Conservation (phyloP, 2,797 vertebrate genomes). For the Astyanax mexicanus region DNA sequence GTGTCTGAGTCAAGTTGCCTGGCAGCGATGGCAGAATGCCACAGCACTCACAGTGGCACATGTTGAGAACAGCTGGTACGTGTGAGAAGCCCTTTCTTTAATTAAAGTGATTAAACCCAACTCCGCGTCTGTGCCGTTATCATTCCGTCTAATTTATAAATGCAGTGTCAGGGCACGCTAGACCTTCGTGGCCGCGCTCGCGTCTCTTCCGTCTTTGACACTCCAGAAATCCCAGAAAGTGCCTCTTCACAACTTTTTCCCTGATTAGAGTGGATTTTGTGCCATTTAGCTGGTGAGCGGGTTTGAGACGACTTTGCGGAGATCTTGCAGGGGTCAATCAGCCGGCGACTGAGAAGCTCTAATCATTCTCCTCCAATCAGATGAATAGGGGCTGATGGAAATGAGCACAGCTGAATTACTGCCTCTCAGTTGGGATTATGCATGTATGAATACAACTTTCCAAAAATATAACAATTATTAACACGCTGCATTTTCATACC, state of each 20-base stretch:
- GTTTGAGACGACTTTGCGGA: constrained; percentile 32
- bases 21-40: constrained; percentile 39
- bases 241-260: constrained; percentile 63
- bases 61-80: constrained; percentile 48
- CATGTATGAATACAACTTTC: constrained; percentile 9
- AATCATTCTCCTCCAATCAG: constrained; percentile 69
- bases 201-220: constrained; percentile 53
- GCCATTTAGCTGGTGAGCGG: constrained; percentile 38
- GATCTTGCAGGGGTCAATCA: constrained; percentile 63
- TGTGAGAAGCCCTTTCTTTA: constrained; percentile 40
- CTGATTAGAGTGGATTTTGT: constrained; percentile 72
- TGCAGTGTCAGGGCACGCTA: constrained; percentile 39
- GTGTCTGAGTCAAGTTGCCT: constrained; percentile 26
- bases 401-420: constrained; percentile 46
- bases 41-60: constrained; percentile 39
- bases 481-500: neutral
- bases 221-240: constrained; percentile 61
- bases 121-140: constrained; percentile 14
- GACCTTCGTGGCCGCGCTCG: constrained; percentile 42
- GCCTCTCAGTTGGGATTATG: constrained; percentile 8
- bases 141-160: constrained; percentile 44
- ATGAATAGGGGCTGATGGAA: constrained; percentile 41
- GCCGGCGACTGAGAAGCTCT: constrained; percentile 59
- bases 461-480: constrained; percentile 19
- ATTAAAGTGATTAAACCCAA: constrained; percentile 44